These are phyloP conservation scores for Ailuropoda melanoleuca DNA, from an alignment of 2,113 vertebrate genomes.

Conservation along the genomic window DNA sequence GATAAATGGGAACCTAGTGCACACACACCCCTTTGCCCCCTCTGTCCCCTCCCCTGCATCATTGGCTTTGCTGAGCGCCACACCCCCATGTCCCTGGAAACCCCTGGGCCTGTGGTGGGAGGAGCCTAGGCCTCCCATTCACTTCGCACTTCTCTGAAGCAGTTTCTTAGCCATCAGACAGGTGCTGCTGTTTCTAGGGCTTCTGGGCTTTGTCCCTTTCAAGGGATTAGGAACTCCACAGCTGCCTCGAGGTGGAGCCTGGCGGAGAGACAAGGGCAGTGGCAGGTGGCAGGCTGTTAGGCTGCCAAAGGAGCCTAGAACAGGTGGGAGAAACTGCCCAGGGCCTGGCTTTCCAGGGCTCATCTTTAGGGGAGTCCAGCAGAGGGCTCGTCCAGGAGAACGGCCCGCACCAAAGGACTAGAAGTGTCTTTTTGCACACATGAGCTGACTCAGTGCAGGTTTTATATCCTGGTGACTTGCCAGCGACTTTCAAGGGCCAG, in stretches of 20 bases:
- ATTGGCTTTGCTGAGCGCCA: background rate
- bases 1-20: background rate
- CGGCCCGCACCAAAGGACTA: conserved; percentile 55
- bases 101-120: background rate
- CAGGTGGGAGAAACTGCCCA: background rate
- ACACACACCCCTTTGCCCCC: background rate
- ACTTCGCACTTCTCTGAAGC: background rate
- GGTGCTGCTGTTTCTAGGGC: conserved; percentile 7
- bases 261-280: background rate
- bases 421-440: background rate
- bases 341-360: background rate
- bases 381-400: background rate
- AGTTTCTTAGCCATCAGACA: background rate
- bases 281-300: background rate
- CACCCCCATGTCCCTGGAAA: background rate
- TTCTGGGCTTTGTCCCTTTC: background rate
- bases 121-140: background rate
- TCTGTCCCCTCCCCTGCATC: rapidly evolving
- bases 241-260: background rate
- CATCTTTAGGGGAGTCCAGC: background rate
- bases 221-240: background rate
- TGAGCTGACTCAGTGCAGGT: conserved; percentile 43
- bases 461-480: conserved; percentile 47
- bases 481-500: conserved; percentile 55
- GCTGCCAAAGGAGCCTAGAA: background rate